Evolutionary conservation across 92 coral and sea anemone species (phyloP).

Genomic region (Galaxea fascicularis): DNA sequence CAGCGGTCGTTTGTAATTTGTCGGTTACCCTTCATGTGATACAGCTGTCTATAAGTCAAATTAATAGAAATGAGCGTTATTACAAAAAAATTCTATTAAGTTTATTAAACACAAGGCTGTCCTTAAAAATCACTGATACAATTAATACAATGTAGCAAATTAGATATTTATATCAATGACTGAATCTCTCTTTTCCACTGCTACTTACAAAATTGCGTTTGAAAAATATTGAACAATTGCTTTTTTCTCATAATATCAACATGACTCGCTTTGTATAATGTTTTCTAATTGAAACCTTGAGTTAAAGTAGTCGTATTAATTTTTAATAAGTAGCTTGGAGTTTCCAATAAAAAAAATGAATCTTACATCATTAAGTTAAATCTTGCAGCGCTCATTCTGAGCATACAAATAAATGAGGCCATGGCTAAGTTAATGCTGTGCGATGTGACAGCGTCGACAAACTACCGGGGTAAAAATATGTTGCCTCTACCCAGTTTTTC

Average conservation of each 20-base stretch:
- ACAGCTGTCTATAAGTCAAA: conserved; percentile 32
- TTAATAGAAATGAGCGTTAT: neutral
- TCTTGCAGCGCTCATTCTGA: neutral
- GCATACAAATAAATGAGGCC: neutral
- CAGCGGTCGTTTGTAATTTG: conserved; percentile 33
- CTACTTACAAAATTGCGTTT: conserved; percentile 6
- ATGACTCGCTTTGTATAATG: neutral
- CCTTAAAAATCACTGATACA: conserved; percentile 30
- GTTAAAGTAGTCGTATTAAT: neutral
- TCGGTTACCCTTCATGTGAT: conserved; percentile 21
- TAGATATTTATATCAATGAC: neutral
- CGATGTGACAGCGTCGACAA: neutral
- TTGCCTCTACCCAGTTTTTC: neutral
- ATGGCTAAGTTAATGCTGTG: neutral
- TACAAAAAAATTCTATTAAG: neutral
- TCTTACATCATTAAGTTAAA: conserved; percentile 3
- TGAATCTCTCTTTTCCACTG: neutral
- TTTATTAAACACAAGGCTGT: conserved; percentile 10
- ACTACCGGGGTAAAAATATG: neutral
- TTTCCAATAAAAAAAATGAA: conserved; percentile 13
- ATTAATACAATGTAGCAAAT: neutral
- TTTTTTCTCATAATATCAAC: neutral
- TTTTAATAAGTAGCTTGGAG: neutral
- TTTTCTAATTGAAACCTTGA: neutral
- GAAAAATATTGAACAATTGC: neutral